Conservation (phyloP, 2,888 invertebrate genomes). For the Lasioglossum marginatum region DNA sequence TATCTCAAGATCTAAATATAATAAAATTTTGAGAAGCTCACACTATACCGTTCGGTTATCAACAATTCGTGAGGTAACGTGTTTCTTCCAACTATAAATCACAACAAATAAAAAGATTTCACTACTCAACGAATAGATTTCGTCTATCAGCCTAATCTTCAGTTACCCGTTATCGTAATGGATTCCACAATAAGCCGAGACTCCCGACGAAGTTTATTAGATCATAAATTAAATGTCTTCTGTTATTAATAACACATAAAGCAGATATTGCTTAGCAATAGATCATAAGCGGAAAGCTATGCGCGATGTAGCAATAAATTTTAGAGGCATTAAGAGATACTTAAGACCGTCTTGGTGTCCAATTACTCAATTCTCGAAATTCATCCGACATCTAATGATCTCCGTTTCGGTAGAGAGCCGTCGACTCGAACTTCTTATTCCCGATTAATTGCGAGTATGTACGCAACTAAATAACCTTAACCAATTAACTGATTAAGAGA, state of each 20-base stretch:
- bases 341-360: neutral
- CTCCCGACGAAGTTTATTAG: neutral
- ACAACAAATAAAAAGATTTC: too few species aligned
- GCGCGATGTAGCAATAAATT: neutral
- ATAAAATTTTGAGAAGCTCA: too few species aligned
- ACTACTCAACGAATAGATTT: too few species aligned
- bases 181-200: too few species aligned
- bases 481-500: neutral
- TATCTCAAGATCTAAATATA: too few species aligned
- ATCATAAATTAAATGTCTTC: neutral
- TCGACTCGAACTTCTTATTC: neutral
- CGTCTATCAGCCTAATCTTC: too few species aligned
- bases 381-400: neutral
- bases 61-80: too few species aligned
- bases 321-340: neutral
- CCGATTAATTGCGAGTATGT: too few species aligned
- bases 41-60: too few species aligned
- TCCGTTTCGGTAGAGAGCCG: neutral
- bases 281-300: neutral
- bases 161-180: too few species aligned
- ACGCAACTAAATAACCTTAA: neutral
- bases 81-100: too few species aligned
- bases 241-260: neutral
- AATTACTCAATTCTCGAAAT: neutral
- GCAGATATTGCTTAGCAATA: neutral